Percentiles rank a stretch among this genome's conserved stretches.
Conservation (phyloP, 1,140 invertebrate species). For the Heliothis subflexa region DNA sequence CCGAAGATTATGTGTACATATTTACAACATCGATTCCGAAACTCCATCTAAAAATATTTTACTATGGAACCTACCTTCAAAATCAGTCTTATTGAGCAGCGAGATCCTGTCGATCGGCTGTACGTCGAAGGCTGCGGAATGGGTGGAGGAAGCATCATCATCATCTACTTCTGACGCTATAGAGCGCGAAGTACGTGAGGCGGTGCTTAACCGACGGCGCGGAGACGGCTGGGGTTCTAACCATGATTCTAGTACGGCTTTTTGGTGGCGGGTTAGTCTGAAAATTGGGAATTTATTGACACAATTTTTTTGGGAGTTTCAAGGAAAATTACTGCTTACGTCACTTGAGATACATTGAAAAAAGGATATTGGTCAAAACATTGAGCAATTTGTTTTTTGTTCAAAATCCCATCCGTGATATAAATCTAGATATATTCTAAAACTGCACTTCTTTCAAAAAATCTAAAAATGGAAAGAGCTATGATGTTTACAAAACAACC, state of each 20-base stretch:
- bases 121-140: constrained; percentile 57
- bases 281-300: background rate
- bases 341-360: too few species aligned
- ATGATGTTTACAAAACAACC: too few species aligned
- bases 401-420: too few species aligned
- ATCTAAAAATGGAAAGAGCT: too few species aligned
- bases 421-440: too few species aligned
- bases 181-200: constrained; percentile 35
- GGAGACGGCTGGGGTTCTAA: constrained; percentile 56
- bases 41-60: too few species aligned
- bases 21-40: background rate
- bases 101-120: constrained; percentile 70
- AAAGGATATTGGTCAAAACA: too few species aligned
- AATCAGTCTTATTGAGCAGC: constrained; percentile 69
- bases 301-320: background rate
- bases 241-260: constrained; percentile 67
- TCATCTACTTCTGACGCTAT: constrained; percentile 54
- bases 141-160: constrained; percentile 54
- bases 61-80: too few species aligned
- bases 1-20: too few species aligned
- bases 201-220: constrained; percentile 48
- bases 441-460: too few species aligned
- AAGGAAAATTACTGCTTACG: too few species aligned
- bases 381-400: too few species aligned
- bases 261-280: constrained; percentile 77